Percentiles rank a stretch among this genome's conserved stretches.
Evolutionary conservation across 2,888 invertebrate genomes (phyloP).

Genomic region (Priocnemis perturbator): DNA sequence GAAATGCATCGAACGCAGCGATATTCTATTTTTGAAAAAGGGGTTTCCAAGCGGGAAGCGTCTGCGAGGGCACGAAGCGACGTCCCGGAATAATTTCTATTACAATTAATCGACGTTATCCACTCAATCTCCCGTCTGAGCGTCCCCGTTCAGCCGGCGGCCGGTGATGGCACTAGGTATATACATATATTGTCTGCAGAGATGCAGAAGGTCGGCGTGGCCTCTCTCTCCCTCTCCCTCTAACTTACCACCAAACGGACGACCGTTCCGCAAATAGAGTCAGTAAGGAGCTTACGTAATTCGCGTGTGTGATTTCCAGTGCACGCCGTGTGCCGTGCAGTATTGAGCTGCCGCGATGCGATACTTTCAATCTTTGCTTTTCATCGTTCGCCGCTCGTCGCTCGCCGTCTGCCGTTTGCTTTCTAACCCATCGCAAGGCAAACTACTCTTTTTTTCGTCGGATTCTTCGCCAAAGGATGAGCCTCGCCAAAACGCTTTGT

Average conservation of each 20-base stretch:
- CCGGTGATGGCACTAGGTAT: background rate
- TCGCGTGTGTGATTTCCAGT: slow-evolving; percentile 40
- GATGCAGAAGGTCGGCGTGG: slow-evolving; percentile 49
- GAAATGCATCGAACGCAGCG: background rate
- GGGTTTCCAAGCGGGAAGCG: too few relatives aligned
- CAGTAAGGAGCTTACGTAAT: slow-evolving; percentile 47
- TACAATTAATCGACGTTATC: too few relatives aligned
- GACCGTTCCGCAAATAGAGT: slow-evolving; percentile 47
- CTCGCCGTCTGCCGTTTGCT: slow-evolving; percentile 22
- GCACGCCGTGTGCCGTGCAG: slow-evolving; percentile 1
- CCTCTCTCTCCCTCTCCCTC: slow-evolving; percentile 30
- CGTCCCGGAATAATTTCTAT: too few relatives aligned
- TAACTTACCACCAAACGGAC: slow-evolving; percentile 46
- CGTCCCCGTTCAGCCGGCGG: too few relatives aligned
- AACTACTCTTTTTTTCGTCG: background rate
- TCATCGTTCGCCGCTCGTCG: too few relatives aligned
- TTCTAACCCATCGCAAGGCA: slow-evolving; percentile 12
- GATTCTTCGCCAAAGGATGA: too few relatives aligned
- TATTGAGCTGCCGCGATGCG: slow-evolving; percentile 6
- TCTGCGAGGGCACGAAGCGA: too few relatives aligned
- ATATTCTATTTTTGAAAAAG: background rate
- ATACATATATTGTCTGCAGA: slow-evolving; percentile 1
- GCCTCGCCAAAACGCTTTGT: too few relatives aligned
- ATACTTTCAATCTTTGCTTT: slow-evolving; percentile 18
- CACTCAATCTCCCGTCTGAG: too few relatives aligned